Base-by-base conservation (phyloP, 1,140 invertebrate species). In the Marisa cornuarietis region DNA sequence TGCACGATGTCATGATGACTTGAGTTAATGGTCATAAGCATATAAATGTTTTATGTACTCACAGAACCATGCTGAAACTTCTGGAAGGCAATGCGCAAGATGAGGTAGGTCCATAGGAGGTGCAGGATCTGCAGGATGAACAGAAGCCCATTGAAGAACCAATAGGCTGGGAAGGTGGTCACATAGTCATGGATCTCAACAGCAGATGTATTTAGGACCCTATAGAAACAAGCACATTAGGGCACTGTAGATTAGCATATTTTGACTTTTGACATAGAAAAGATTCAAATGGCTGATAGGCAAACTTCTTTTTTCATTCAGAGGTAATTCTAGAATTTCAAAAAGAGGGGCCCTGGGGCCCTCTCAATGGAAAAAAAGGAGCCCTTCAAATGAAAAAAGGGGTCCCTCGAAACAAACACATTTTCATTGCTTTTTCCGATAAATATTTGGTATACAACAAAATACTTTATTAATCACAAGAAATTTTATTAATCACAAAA, bases 51-150 rank as follows among this genome's bases (percentile, higher is more conserved):
- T 24, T 5, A 74, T 54, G 49, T 42, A 76, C 86, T 84, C 77
- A 87, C 86, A 31, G 83, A 61, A 72, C 85, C 85, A 24, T 52
- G 65, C 6, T 80, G 81, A n/a, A 85, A 74, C 69, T 85, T 88
- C 73, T 81, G 84, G 16, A 86, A 75, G 62, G 84, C 86, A 69
- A 89, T 86, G 42, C 80, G 83, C n/a, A 83, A 81, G 66, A 89
- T 88, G 82, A 89, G 86, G 80, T 83, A 86, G 26, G 84, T 87
- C 88, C 88, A 89, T 24, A 89, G 82, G 13, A 88, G 79, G 68
- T 88, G 87, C 3, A 89, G 82, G 11, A 89, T 66, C 74, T 88
- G 88, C 13, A 89, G 83, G 3, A 86, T 78, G 71, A 85, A 79
- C 42, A 88, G 82, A 24, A 88, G 78, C 20, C 77, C 80, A 72